Percentiles rank a stretch among this genome's conserved stretches.
Evolutionary conservation across 2,888 invertebrate genomes (phyloP).

Genomic region (Euclidia mi): DNA sequence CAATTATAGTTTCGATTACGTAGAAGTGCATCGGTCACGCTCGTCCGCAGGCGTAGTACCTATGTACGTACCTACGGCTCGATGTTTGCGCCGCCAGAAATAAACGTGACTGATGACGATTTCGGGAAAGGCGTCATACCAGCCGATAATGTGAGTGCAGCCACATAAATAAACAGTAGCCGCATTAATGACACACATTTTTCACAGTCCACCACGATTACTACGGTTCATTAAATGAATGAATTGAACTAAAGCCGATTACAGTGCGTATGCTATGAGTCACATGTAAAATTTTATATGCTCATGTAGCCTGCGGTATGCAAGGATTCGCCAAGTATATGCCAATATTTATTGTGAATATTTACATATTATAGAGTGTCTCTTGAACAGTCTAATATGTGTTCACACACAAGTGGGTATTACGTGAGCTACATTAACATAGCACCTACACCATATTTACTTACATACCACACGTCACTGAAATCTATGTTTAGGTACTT

Average conservation of each 20-base stretch:
- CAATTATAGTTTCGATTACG: slow-evolving; percentile 37
- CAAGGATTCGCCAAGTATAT: slow-evolving; percentile 30
- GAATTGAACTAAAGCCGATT: slow-evolving; percentile 47
- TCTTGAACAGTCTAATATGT: slow-evolving; percentile 22
- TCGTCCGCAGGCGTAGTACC: slow-evolving; percentile 25
- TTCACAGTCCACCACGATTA: slow-evolving; percentile 67
- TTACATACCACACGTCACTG: background rate
- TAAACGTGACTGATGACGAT: slow-evolving; percentile 80
- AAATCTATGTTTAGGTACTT: slow-evolving; percentile 3
- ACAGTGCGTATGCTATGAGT: slow-evolving; percentile 42
- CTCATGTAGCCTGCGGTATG: slow-evolving; percentile 20
- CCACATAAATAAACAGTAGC: slow-evolving; percentile 68
- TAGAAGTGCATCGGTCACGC: slow-evolving; percentile 43
- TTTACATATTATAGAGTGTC: slow-evolving; percentile 18
- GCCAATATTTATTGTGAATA: slow-evolving; percentile 32
- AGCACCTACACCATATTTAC: slow-evolving; percentile 10
- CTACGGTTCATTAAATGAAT: slow-evolving; percentile 65
- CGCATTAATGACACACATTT: slow-evolving; percentile 70
- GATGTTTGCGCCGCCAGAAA: slow-evolving; percentile 74
- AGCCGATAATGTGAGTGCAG: slow-evolving; percentile 69
- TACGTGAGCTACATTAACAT: slow-evolving; percentile 27
- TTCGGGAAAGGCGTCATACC: slow-evolving; percentile 79
- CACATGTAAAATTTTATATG: slow-evolving; percentile 30
- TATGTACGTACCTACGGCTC: slow-evolving; percentile 34
- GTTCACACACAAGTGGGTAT: slow-evolving; percentile 16